Conservation (phyloP, 2,888 invertebrate genomes). For the Polyommatus icarus region DNA sequence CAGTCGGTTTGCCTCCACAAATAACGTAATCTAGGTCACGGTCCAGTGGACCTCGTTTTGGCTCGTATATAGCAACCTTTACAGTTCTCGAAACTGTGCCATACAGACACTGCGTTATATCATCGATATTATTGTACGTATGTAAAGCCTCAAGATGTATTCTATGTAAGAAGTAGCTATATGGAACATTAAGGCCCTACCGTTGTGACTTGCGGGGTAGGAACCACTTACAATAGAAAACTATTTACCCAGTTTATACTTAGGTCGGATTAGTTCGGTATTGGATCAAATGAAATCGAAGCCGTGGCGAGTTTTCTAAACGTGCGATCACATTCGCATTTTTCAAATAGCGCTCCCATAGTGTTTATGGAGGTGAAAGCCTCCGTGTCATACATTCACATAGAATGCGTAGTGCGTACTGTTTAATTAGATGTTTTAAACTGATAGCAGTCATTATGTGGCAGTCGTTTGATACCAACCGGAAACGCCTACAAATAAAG, state of each 20-base stretch:
- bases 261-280: conserved; percentile 2
- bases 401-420: conserved; percentile 32
- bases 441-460: conserved; percentile 23
- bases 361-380: conserved; percentile 37
- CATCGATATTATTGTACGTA: conserved; percentile 35
- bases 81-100: conserved; percentile 43
- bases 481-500: conserved; percentile 28
- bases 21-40: conserved; percentile 70
- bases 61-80: conserved; percentile 46
- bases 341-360: conserved; percentile 28
- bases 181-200: too few species aligned
- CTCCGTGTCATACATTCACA: conserved; percentile 34
- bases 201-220: too few species aligned
- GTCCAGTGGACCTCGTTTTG: conserved; percentile 62
- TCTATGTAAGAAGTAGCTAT: too few species aligned
- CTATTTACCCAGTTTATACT: background rate
- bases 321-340: conserved; percentile 15
- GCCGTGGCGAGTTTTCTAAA: conserved; percentile 15
- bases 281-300: conserved; percentile 18
- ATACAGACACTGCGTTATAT: conserved; percentile 39
- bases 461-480: background rate
- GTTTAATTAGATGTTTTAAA: conserved; percentile 29
- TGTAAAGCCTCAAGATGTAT: background rate
- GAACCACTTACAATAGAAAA: background rate
- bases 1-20: conserved; percentile 59